Evolutionary conservation across 2,113 vertebrate genomes (phyloP), one percentile per base, ranked within the genome.

Genomic region (Leptobrachium ailaonicum): DNA sequence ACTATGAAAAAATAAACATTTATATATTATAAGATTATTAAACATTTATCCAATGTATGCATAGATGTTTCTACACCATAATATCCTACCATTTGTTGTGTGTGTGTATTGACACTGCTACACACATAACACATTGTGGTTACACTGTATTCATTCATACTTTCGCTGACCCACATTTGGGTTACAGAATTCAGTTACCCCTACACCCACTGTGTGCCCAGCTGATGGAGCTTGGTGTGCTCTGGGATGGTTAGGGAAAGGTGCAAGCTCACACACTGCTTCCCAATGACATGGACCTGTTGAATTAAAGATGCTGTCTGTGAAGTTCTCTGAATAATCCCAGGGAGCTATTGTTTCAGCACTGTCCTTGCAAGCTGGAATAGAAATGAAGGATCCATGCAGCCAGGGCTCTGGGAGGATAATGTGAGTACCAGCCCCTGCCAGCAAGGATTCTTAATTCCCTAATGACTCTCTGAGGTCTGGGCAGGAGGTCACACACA

Each of bases 391-490:
- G 56, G 56, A 12, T 41, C 40, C 9, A 50, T 4, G 8, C 4
- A 50, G 47, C 4, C 47, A 5, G 47, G 47, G 47, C 47, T 73
- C 45, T 20, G 11, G 60, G 43, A 88, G 82, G 85, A 89, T 87
- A 87, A 90, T 92, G 89, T 83, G 83, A 87, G 83, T 84, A 56
- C 85, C 90, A 92, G 91, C 92, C 90, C 88, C 66, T 86, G 88
- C 85, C 86, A 72, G 87, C 87, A 92, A 88, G 91, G 89, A 89
- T 88, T 90, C 90, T 93, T 92, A 92, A 92, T 93, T 93, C 90
- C 91, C 91, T 92, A 94, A 93, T 90, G 92, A 93, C 92, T 93
- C 91, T 91, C 85, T 92, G 93, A 91, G 92, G 91, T 90, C 90
- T 88, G 87, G 83, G 88, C 88, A 88, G 88, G 88, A 89, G 92